Evolutionary conservation across 2,888 invertebrate species (phyloP).

Genomic region (Trichopoda pennipes): DNA sequence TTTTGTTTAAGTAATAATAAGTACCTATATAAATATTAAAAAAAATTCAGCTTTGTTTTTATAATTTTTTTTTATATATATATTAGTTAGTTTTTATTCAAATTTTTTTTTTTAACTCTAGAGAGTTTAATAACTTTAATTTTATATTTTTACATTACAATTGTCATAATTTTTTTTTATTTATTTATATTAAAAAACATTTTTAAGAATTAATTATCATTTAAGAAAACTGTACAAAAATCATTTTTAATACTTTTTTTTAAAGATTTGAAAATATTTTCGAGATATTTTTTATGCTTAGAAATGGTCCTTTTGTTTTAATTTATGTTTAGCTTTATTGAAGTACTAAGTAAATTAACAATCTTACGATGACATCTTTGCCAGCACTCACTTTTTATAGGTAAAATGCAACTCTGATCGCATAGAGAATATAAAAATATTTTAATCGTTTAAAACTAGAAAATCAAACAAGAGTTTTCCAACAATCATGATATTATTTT

Average conservation of each 20-base stretch:
- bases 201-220: background rate
- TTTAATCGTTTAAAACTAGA: too few relatives aligned
- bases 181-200: slow-evolving; percentile 17
- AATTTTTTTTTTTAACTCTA: slow-evolving; percentile 10
- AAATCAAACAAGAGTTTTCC: too few relatives aligned
- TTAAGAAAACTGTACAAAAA: slow-evolving; percentile 56
- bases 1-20: slow-evolving; percentile 48
- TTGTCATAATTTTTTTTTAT: slow-evolving; percentile 6
- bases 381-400: too few relatives aligned
- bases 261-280: background rate
- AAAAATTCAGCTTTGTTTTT: background rate
- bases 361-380: too few relatives aligned
- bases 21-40: slow-evolving; percentile 53
- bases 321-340: background rate
- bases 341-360: slow-evolving; percentile 11
- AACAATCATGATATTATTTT: too few relatives aligned
- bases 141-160: slow-evolving; percentile 43
- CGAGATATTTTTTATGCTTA: slow-evolving; percentile 8
- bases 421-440: too few relatives aligned
- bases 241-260: slow-evolving; percentile 38
- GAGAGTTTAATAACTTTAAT: slow-evolving; percentile 21
- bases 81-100: slow-evolving; percentile 7
- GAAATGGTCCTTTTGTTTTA: slow-evolving; percentile 32
- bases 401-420: too few relatives aligned
- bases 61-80: background rate